Percentiles rank a stretch among this genome's conserved stretches.
phyloP scores from a whole-genome alignment of 2,888 invertebrate species.

The Cryptocephalus primarius region DNA sequence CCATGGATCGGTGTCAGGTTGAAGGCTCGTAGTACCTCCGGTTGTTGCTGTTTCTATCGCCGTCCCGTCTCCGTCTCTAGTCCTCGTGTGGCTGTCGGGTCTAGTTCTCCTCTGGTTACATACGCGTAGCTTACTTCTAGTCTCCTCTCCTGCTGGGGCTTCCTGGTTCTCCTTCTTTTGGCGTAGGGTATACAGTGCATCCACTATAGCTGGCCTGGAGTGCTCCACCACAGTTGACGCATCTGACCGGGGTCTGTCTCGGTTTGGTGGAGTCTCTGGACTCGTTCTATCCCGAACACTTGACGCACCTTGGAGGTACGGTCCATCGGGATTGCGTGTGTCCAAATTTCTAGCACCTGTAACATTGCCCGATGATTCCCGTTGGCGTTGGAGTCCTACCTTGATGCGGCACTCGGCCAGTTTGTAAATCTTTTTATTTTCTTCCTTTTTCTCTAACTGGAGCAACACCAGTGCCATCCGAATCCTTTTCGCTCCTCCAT shows the following conservation, averaged over 20 bases:
- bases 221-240: not conserved
- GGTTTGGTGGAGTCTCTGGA: not conserved
- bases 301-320: not conserved
- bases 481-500: no score
- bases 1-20: not conserved
- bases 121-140: not conserved
- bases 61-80: not conserved
- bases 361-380: slow-evolving; percentile 39
- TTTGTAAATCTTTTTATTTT: no score
- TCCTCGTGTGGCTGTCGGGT: not conserved
- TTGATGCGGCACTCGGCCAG: no score
- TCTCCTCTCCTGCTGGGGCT: not conserved
- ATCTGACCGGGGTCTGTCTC: not conserved
- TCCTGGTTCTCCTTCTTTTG: not conserved
- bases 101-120: not conserved
- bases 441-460: no score
- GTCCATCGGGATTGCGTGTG: not conserved
- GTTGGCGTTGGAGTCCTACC: no score
- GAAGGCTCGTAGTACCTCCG: no score
- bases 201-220: not conserved
- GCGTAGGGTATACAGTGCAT: not conserved
- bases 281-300: not conserved
- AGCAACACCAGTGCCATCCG: no score
- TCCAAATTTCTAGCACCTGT: not conserved
- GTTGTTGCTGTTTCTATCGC: not conserved